phyloP scores from a whole-genome alignment of 2,113 vertebrate genomes.

The Piaya cayana region DNA sequence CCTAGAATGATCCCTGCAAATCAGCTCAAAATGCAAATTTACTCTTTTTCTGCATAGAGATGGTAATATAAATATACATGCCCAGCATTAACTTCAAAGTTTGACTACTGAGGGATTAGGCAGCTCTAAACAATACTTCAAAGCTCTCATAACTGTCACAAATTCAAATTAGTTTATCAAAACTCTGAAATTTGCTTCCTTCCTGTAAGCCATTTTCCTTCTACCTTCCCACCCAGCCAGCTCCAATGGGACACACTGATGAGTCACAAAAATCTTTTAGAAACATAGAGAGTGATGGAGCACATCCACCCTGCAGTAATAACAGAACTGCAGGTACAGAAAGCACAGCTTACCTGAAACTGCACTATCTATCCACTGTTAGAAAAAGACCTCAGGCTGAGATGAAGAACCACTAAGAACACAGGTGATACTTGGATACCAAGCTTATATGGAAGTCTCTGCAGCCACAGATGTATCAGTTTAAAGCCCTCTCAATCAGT shows the following conservation, averaged over 20 bases:
- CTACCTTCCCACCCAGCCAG: background rate
- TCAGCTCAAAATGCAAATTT: background rate
- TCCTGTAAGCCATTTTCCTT: background rate
- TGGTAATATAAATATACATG: background rate
- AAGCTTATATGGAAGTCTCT: background rate
- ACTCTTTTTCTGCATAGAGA: background rate
- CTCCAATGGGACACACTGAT: background rate
- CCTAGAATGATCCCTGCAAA: background rate
- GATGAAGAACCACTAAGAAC: background rate
- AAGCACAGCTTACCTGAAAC: background rate
- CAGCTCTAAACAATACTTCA: background rate
- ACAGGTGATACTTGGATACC: background rate
- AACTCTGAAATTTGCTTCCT: background rate
- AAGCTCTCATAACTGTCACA: background rate
- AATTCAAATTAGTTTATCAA: background rate
- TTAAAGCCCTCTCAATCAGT: background rate
- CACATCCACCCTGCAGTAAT: background rate
- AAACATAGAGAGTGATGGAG: background rate
- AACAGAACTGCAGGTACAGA: accelerated
- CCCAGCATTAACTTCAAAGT: background rate
- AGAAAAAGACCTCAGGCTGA: background rate
- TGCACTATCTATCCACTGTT: accelerated
- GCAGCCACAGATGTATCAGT: background rate
- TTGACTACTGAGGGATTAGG: background rate
- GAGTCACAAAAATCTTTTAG: background rate